A percentile compares a stretch with the other conserved stretches of the same genome.
Conservation (phyloP, 2,888 invertebrate genomes). For the Dicyrtomina minuta region DNA sequence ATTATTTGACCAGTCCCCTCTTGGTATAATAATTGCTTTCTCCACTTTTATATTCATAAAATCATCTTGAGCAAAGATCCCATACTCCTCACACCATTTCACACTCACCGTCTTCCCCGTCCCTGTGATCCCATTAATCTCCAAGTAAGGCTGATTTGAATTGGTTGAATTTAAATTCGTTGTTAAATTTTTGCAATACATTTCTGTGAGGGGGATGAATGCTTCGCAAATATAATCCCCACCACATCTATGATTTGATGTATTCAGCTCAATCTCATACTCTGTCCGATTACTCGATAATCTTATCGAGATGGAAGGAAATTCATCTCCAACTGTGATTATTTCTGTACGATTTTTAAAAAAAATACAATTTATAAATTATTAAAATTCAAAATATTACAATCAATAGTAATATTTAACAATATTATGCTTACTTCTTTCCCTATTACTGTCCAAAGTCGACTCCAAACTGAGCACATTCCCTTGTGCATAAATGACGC, state of each 20-base stretch:
- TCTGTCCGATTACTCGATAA: constrained; percentile 6
- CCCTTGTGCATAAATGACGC: not conserved
- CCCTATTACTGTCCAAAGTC: too few relatives aligned
- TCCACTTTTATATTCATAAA: not conserved
- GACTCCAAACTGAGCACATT: too few relatives aligned
- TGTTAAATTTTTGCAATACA: not conserved
- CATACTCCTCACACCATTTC: constrained; percentile 11
- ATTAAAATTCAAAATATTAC: not conserved
- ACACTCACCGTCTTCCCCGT: not conserved
- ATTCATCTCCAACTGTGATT: constrained; percentile 6
- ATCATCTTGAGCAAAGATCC: not conserved
- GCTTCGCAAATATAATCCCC: not conserved
- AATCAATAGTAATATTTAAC: too few relatives aligned
- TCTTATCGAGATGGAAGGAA: constrained; percentile 15
- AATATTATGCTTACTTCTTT: too few relatives aligned
- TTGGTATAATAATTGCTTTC: constrained; percentile 1
- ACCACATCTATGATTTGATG: not conserved
- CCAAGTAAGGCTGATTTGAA: not conserved
- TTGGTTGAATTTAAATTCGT: not conserved
- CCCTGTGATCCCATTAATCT: not conserved
- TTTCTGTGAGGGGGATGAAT: constrained; percentile 6
- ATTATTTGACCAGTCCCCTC: constrained; percentile 7
- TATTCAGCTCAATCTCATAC: constrained; percentile 2
- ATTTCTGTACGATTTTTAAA: not conserved
- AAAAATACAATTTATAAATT: not conserved